These are phyloP conservation scores for Corbicula japonica DNA, from an alignment of 2,888 invertebrate species.

Conservation along the genomic window DNA sequence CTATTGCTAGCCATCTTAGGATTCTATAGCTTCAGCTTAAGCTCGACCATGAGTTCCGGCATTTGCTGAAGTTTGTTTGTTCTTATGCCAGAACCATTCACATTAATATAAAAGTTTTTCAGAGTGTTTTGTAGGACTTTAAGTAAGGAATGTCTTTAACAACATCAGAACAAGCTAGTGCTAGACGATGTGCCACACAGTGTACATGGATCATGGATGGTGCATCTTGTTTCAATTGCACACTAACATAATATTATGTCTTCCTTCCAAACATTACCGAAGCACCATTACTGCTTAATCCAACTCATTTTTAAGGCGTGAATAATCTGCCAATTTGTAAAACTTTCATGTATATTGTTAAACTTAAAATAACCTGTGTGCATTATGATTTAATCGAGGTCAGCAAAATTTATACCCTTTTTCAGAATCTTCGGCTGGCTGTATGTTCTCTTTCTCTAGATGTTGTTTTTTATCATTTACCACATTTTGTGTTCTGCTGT, in stretches of 20 bases:
- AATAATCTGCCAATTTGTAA: too few species aligned
- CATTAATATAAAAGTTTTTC: constrained; percentile 18
- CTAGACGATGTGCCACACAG: constrained; percentile 25
- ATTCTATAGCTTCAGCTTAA: constrained; percentile 18
- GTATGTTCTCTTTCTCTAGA: too few species aligned
- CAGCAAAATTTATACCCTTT: too few species aligned
- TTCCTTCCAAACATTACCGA: constrained; percentile 31
- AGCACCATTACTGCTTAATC: constrained; percentile 28
- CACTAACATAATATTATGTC: constrained; percentile 10
- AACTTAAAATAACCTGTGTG: too few species aligned
- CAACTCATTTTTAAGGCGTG: constrained; percentile 21
- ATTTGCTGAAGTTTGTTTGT: constrained; percentile 13
- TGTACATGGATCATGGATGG: constrained; percentile 18
- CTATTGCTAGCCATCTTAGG: constrained; percentile 27
- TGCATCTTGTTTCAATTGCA: not conserved
- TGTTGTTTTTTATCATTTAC: too few species aligned
- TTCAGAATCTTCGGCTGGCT: too few species aligned
- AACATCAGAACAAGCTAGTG: constrained; percentile 20
- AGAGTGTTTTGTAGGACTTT: not conserved
- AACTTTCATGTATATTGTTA: too few species aligned
- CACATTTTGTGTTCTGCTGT: too few species aligned
- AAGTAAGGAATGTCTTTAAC: constrained; percentile 24
- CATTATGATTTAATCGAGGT: too few species aligned
- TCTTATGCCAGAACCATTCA: constrained; percentile 20
- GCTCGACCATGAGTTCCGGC: constrained; percentile 38